phyloP scores from a whole-genome alignment of 2,888 invertebrate species.

The Coleophora deauratella region DNA sequence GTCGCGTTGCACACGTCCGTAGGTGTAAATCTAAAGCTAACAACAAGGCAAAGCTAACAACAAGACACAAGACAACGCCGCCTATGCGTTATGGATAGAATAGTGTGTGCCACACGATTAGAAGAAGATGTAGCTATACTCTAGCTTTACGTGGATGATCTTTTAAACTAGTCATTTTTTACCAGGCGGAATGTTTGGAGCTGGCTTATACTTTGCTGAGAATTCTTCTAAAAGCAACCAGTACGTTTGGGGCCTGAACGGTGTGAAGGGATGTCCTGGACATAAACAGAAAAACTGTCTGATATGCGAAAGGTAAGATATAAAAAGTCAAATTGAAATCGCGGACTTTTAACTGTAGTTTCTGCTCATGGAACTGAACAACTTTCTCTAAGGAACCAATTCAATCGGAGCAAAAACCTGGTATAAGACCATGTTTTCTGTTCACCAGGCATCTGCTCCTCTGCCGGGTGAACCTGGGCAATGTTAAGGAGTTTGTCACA shows the following conservation, averaged over 20 bases:
- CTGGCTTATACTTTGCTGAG: neutral
- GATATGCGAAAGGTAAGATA: neutral
- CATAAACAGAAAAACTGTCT: neutral
- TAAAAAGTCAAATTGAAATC: too few species aligned
- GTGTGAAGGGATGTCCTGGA: neutral
- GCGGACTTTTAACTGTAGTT: too few species aligned
- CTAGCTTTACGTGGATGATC: neutral
- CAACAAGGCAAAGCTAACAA: neutral
- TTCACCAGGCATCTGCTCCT: neutral
- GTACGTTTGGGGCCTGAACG: neutral
- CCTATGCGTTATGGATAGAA: neutral
- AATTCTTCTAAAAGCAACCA: neutral
- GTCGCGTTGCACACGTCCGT: too few species aligned
- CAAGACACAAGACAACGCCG: neutral
- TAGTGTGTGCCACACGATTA: neutral
- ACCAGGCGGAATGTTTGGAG: neutral
- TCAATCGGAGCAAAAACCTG: neutral
- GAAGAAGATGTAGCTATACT: neutral
- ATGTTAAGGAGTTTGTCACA: neutral
- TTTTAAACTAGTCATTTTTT: neutral
- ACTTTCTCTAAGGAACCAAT: too few species aligned
- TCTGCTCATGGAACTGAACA: too few species aligned
- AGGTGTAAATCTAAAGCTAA: too few species aligned
- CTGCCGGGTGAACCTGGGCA: slow-evolving; percentile 1
- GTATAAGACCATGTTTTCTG: too few species aligned